Percentiles rank a stretch among this genome's conserved stretches.
Conservation (phyloP, 2,797 vertebrate species). For the Odontamblyopus lacepedii region DNA sequence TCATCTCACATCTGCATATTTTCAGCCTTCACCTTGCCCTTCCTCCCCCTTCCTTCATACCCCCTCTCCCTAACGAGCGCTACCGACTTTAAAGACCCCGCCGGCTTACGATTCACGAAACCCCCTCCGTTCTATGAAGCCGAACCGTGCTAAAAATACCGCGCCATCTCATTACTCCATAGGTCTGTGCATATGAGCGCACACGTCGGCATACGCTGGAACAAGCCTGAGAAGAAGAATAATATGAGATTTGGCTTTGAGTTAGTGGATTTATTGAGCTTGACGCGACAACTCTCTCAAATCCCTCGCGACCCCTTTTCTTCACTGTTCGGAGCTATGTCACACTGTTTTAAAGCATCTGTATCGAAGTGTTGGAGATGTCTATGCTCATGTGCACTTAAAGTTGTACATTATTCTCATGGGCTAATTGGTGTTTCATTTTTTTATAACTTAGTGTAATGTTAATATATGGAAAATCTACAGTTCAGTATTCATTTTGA, state of each 20-base stretch:
- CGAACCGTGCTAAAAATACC: conserved; percentile 60
- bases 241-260: background rate
- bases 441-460: too few relatives aligned
- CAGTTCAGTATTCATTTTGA: too few relatives aligned
- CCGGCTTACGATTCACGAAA: conserved; percentile 56
- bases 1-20: background rate
- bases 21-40: background rate
- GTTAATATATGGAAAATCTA: too few relatives aligned
- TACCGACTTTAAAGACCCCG: conserved; percentile 37
- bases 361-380: background rate
- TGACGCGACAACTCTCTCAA: conserved; percentile 17
- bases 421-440: too few relatives aligned
- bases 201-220: conserved; percentile 4
- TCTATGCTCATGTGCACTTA: background rate
- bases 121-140: conserved; percentile 35
- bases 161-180: conserved; percentile 52
- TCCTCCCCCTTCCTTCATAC: conserved; percentile 5
- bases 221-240: background rate
- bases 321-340: conserved; percentile 6
- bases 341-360: conserved; percentile 23
- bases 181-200: conserved; percentile 18
- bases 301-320: conserved; percentile 17
- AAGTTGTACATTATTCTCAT: background rate
- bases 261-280: conserved; percentile 2
- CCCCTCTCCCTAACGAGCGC: conserved; percentile 44